These are phyloP conservation scores for Neelides folsomi DNA, from an alignment of 2,888 invertebrate species.

Conservation along the genomic window DNA sequence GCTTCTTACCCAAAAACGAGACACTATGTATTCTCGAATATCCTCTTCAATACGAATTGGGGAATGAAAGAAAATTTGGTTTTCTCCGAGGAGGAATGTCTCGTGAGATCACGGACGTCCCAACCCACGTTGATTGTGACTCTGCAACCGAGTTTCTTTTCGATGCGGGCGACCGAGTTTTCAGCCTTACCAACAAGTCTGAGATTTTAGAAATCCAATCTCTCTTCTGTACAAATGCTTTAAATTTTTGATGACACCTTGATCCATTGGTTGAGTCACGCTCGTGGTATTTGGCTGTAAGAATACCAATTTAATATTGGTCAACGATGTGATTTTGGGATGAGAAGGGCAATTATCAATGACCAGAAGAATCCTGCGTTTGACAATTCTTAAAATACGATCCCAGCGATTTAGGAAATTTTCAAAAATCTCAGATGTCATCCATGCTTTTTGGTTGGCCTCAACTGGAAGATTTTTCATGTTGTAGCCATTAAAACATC, in stretches of 20 bases:
- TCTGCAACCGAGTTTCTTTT: no score
- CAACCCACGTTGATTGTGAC: no score
- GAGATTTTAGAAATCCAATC: no score
- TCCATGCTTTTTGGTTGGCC: slow-evolving; percentile 34
- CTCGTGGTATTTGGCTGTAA: slow-evolving; percentile 34
- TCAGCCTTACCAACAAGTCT: no score
- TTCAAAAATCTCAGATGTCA: slow-evolving; percentile 34
- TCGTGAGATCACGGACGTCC: no score
- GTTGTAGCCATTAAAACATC: slow-evolving; percentile 9
- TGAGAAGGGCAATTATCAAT: slow-evolving; percentile 34
- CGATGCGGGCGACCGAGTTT: no score
- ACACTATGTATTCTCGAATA: no score
- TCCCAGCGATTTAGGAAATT: slow-evolving; percentile 32
- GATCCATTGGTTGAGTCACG: slow-evolving; percentile 23
- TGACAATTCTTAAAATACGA: slow-evolving; percentile 27
- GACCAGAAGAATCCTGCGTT: slow-evolving; percentile 33
- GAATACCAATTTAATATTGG: slow-evolving; percentile 34
- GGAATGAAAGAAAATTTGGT: no score
- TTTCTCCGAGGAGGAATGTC: no score
- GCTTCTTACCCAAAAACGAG: no score
- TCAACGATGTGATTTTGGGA: slow-evolving; percentile 27
- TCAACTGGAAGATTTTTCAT: slow-evolving; percentile 16
- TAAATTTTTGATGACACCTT: slow-evolving; percentile 25
- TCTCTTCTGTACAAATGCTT: slow-evolving; percentile 23
- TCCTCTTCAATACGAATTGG: no score